phyloP scores from a whole-genome alignment of 2,797 vertebrate genomes.

The Myotis planiceps region DNA sequence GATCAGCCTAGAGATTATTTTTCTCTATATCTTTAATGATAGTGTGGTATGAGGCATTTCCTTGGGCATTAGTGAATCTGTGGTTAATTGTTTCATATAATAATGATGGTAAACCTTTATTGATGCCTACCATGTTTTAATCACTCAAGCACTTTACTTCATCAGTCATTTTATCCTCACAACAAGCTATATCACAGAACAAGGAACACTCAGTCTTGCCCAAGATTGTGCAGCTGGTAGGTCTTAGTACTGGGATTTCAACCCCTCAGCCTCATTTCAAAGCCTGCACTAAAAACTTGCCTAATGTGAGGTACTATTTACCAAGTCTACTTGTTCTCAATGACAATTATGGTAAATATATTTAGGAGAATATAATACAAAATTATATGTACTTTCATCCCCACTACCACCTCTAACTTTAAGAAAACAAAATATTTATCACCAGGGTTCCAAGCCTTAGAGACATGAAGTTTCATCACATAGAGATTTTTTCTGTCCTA shows the following conservation, averaged over 20 bases:
- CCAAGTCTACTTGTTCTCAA: background rate
- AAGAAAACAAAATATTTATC: background rate
- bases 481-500: background rate
- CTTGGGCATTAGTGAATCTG: background rate
- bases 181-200: background rate
- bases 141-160: background rate
- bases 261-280: background rate
- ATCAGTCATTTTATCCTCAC: background rate
- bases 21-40: background rate
- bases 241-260: background rate
- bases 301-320: background rate
- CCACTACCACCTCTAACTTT: background rate
- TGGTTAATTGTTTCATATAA: background rate
- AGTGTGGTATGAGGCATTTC: background rate
- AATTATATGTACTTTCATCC: background rate
- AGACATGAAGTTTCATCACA: background rate
- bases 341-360: background rate
- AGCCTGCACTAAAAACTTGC: background rate
- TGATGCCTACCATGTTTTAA: background rate
- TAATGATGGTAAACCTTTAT: background rate
- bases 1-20: background rate
- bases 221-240: background rate
- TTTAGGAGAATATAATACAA: background rate
- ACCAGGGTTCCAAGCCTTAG: background rate
- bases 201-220: background rate